A percentile compares a stretch with the other conserved stretches of the same genome.
phyloP scores from a whole-genome alignment of 64 coral and sea anemone genomes.

The Stichodactyla mertensii region DNA sequence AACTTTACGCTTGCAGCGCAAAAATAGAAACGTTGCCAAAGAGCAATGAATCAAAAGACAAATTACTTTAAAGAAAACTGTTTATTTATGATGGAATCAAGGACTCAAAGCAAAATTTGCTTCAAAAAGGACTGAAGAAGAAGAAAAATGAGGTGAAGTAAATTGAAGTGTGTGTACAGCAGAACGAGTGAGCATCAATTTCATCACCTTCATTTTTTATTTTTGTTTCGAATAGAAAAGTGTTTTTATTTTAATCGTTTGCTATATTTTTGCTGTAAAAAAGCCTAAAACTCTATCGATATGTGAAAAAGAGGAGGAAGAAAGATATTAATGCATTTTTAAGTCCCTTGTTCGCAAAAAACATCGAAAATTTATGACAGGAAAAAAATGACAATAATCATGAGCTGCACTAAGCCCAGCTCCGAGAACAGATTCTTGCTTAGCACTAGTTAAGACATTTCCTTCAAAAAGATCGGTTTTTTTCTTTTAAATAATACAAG shows the following conservation, averaged over 20 bases:
- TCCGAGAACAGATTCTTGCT: neutral
- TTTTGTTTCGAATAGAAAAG: neutral
- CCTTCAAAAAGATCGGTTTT: neutral
- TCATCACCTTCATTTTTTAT: neutral
- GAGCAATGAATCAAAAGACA: neutral
- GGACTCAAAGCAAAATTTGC: neutral
- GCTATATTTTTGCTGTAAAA: constrained; percentile 23
- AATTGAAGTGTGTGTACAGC: neutral
- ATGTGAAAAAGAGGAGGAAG: neutral
- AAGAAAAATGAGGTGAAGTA: neutral
- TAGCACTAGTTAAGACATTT: neutral
- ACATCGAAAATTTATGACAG: neutral
- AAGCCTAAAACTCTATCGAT: constrained; percentile 2
- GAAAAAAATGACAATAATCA: neutral
- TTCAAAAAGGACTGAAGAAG: neutral
- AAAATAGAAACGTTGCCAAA: neutral
- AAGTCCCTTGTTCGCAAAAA: neutral
- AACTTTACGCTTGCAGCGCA: neutral
- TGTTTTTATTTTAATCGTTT: constrained; percentile 1
- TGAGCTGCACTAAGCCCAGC: neutral
- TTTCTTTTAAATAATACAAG: neutral
- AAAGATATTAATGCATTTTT: neutral
- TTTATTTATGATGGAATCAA: neutral
- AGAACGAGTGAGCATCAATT: neutral
- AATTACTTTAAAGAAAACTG: neutral